Percentiles rank a stretch among this genome's conserved stretches.
Evolutionary conservation across 2,888 invertebrate genomes (phyloP).

Genomic region (Linnaemya vulpina): DNA sequence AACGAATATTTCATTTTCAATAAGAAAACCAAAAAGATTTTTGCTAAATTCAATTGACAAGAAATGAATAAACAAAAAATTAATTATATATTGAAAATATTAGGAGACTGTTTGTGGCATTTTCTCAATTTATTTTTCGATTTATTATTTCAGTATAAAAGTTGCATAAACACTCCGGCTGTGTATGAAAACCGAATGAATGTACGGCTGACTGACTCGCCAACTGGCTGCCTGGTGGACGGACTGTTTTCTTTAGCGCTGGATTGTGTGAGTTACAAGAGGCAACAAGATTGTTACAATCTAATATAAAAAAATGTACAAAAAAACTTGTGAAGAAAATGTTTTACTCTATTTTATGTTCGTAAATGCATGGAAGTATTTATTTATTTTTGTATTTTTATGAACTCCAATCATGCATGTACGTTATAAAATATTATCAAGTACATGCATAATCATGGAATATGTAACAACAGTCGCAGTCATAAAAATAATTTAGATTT

Average conservation of each 20-base stretch:
- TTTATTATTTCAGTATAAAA: background rate
- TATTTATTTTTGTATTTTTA: background rate
- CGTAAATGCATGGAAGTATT: background rate
- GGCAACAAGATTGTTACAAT: background rate
- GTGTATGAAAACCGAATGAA: background rate
- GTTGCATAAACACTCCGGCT: background rate
- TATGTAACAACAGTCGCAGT: too few relatives aligned
- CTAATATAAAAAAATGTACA: background rate
- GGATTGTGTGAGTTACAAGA: background rate
- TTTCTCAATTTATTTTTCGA: background rate
- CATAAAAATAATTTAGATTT: too few relatives aligned
- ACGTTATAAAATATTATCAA: background rate
- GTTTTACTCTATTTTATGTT: background rate
- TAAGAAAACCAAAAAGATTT: background rate
- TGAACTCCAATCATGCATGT: background rate
- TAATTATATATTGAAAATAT: background rate
- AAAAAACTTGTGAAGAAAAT: background rate
- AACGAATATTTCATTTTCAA: background rate
- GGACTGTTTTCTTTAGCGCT: background rate
- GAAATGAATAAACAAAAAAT: background rate
- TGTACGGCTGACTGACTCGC: background rate
- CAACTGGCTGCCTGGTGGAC: background rate
- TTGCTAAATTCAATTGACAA: slow-evolving; percentile 9
- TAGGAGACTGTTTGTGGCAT: background rate
- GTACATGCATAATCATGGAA: too few relatives aligned